These are phyloP conservation scores for Petrocephalus schoutedeni DNA, from an alignment of 2,797 vertebrate genomes.

Conservation along the genomic window DNA sequence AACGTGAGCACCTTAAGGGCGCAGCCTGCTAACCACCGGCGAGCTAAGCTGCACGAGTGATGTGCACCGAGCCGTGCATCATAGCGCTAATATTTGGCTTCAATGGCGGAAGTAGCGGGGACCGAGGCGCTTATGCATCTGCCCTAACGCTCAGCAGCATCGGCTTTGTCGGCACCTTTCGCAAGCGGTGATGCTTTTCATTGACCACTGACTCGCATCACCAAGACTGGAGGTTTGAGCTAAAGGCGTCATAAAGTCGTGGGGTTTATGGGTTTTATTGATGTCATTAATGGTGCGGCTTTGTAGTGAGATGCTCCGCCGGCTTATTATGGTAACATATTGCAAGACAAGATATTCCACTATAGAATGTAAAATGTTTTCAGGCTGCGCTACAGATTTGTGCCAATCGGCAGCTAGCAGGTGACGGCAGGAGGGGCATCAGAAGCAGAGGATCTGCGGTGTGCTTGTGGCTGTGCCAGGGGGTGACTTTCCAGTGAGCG, in stretches of 20 bases:
- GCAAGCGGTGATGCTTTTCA: not conserved
- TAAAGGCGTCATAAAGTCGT: not conserved
- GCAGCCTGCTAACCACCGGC: not conserved
- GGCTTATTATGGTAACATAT: not conserved
- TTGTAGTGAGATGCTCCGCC: not conserved
- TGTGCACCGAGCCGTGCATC: not conserved
- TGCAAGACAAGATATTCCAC: not conserved
- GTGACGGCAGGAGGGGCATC: not conserved
- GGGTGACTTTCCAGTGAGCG: not conserved
- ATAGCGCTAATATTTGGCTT: slow-evolving; percentile 7
- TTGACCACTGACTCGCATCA: not conserved
- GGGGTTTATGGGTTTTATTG: not conserved
- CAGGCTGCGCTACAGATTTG: not conserved
- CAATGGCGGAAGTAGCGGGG: slow-evolving; percentile 32
- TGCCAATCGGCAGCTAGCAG: not conserved
- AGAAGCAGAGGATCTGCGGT: not conserved
- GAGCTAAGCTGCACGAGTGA: not conserved
- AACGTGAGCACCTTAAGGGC: not conserved
- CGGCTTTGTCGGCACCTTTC: not conserved
- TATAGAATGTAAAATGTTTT: not conserved
- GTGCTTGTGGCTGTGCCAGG: not conserved
- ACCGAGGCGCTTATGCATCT: not conserved
- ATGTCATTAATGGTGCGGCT: not conserved
- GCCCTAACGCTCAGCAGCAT: not conserved
- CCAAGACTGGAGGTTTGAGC: not conserved